Evolutionary conservation across 2,888 invertebrate species (phyloP).

Genomic region (Pyrochroa serraticornis): DNA sequence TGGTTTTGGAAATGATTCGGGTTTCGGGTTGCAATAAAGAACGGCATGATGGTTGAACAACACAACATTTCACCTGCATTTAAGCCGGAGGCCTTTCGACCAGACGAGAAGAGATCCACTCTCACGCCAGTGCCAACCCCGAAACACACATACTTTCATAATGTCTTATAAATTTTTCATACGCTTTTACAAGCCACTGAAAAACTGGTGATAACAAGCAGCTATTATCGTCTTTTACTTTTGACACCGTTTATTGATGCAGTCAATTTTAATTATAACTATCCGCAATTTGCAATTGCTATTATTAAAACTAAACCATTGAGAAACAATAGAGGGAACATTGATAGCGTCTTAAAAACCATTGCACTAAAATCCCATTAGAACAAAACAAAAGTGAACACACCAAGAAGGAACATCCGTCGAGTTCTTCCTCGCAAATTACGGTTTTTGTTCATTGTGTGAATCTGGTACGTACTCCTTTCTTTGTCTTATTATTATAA

Average conservation of each 20-base stretch:
- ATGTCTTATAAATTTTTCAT: neutral
- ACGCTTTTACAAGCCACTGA: neutral
- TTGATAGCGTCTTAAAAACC: no score
- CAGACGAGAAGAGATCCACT: constrained; percentile 8
- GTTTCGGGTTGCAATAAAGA: neutral
- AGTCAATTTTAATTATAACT: no score
- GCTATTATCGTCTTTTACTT: neutral
- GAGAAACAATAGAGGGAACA: no score
- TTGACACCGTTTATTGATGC: no score
- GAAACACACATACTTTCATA: constrained; percentile 23
- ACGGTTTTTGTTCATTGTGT: neutral
- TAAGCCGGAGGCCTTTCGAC: neutral
- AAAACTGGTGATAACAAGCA: no score
- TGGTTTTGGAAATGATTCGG: no score
- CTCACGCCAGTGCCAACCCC: constrained; percentile 22
- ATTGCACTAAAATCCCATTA: no score
- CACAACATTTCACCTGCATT: constrained; percentile 18
- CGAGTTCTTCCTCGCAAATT: no score
- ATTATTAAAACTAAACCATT: no score
- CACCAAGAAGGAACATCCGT: no score
- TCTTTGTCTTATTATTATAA: neutral
- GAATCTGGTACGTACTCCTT: neutral
- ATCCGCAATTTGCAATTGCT: no score
- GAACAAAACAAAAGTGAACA: no score
- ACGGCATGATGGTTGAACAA: neutral